These are phyloP conservation scores for Hydrotaea cyrtoneurina DNA, from an alignment of 2,888 invertebrate species.

Conservation along the genomic window DNA sequence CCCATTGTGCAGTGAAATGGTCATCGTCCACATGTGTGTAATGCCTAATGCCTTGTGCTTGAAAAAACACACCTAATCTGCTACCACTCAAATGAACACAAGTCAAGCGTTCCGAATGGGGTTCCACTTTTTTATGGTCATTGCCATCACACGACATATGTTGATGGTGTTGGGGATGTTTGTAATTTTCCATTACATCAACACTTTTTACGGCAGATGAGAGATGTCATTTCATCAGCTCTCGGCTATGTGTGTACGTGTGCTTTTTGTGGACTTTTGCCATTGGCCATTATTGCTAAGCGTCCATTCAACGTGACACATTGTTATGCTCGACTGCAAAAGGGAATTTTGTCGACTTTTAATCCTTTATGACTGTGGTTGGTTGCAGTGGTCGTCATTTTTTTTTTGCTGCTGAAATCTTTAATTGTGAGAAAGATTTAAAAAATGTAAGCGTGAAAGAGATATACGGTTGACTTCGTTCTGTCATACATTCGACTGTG, in stretches of 20 bases:
- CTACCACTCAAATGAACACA: constrained; percentile 38
- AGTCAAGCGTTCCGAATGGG: constrained; percentile 55
- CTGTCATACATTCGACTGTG: too few species aligned
- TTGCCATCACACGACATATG: not conserved
- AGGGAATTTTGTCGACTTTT: not conserved
- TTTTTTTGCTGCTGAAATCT: not conserved
- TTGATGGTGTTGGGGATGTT: constrained; percentile 23
- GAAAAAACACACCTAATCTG: not conserved
- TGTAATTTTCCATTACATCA: constrained; percentile 50
- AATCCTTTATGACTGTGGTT: constrained; percentile 22
- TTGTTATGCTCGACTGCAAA: not conserved
- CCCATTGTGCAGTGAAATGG: too few species aligned
- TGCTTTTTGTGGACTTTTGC: not conserved
- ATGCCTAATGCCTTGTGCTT: not conserved
- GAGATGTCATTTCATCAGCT: constrained; percentile 45
- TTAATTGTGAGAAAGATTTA: not conserved
- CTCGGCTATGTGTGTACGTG: not conserved
- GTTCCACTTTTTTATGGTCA: not conserved
- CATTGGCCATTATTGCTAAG: not conserved
- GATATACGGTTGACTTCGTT: too few species aligned
- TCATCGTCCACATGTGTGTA: not conserved
- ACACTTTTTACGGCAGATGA: constrained; percentile 48
- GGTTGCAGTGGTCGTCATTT: not conserved
- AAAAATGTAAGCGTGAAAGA: not conserved
- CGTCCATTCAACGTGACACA: constrained; percentile 14